phyloP scores from a whole-genome alignment of 2,113 vertebrate genomes.

The Catharus fuscescens region DNA sequence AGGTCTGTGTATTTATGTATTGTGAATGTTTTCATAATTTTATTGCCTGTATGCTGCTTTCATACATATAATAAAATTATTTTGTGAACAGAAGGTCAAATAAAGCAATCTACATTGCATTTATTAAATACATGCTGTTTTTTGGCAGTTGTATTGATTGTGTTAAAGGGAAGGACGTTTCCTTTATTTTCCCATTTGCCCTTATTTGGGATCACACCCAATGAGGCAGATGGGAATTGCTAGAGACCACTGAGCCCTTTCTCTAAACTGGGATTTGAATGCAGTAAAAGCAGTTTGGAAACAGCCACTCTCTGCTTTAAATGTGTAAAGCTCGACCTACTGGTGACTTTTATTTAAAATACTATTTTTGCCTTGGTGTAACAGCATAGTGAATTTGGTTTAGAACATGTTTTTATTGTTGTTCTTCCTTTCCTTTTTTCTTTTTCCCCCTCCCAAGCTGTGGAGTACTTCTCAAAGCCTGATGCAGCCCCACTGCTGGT shows the following conservation, averaged over 20 bases:
- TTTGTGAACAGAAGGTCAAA: conserved; percentile 78
- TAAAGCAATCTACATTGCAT: conserved; percentile 59
- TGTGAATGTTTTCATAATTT: conserved; percentile 79
- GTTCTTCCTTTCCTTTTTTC: background rate
- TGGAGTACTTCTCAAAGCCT: background rate
- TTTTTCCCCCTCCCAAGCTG: background rate
- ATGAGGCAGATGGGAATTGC: background rate
- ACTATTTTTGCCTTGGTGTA: background rate
- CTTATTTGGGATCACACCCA: background rate
- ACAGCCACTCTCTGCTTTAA: background rate
- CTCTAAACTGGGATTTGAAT: background rate
- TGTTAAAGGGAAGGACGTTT: background rate
- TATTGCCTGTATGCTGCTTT: conserved; percentile 83
- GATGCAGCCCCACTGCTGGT: background rate
- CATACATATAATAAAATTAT: conserved; percentile 84
- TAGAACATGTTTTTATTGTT: background rate
- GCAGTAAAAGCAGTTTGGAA: background rate
- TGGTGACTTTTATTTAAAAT: background rate
- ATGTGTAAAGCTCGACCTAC: background rate
- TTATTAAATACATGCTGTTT: conserved; percentile 45
- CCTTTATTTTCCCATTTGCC: background rate
- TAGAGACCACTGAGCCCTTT: background rate
- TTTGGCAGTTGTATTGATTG: background rate
- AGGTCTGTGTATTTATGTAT: conserved; percentile 76
- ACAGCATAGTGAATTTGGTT: background rate